Evolutionary conservation across 2,888 invertebrate species (phyloP), one percentile per base, ranked within the genome.

Genomic region (Philereme transversata): DNA sequence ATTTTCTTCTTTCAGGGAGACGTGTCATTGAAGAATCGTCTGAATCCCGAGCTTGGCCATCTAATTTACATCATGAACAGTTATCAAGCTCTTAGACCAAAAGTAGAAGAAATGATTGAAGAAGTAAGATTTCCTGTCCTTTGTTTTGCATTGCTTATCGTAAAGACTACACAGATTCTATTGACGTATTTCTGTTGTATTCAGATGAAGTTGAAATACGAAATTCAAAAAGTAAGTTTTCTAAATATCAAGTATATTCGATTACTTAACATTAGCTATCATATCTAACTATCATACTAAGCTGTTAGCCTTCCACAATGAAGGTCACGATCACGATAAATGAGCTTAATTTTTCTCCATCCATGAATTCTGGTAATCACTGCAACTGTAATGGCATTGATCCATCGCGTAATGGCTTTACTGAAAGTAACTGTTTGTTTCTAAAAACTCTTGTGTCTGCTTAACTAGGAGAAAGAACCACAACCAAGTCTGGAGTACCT

Each of bases 11-110:
- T 75, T 6, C 73, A 90, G 91, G 90, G 88, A 11, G 85, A 89
- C 36, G 35, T 84, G 1, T 82, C 87, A 1, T 62, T 91, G 63
- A 89, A 85, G 64, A 85, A 87, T 61, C 87, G 90, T 0, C 64
- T 91, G 8, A 91, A 90, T 48, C 90, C 91, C 5, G 91, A 92
- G 60, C 67, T 91, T 33, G 86, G 88, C 0, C 91, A 90, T 48
- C 71, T 92, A 8, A 68, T 91, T n/a, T 85, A 89, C 65, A 91
- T 91, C n/a, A 76, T 92, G 79, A 85, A 84, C 64, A 88, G 88
- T 60, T 91, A 91, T 57, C 83, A 88, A 7, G 74, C 71, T 0
- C 69, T 92, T 0, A 76, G 72, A 9, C 81, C 83, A 0, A 84
- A 72, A 58, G 83, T 89, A 0, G 80, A 85, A 10, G 78, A 85